Evolutionary conservation across 92 coral and sea anemone species (phyloP).

Genomic region (Epizoanthus stellaris): DNA sequence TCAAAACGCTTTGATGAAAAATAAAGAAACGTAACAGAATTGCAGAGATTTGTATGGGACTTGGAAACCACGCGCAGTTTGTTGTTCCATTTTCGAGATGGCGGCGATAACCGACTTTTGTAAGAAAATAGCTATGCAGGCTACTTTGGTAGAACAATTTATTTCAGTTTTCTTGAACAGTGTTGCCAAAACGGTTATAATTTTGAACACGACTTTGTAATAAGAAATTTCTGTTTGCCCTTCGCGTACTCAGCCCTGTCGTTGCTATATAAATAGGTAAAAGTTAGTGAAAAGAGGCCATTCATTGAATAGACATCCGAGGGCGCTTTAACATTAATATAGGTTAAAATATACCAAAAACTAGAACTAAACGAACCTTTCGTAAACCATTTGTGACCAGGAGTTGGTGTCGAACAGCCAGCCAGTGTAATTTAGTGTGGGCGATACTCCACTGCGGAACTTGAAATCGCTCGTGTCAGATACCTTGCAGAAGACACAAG

Average conservation of each 20-base stretch:
- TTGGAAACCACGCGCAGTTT: too few relatives aligned
- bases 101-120: too few relatives aligned
- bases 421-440: conserved; percentile 96
- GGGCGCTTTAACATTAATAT: neutral
- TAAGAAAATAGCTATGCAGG: too few relatives aligned
- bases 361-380: conserved; percentile 66
- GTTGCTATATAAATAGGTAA: neutral
- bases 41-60: too few relatives aligned
- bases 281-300: neutral
- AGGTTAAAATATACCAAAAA: too few relatives aligned
- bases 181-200: too few relatives aligned
- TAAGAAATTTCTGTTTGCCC: too few relatives aligned
- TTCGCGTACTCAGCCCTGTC: neutral
- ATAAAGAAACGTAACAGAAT: too few relatives aligned
- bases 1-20: too few relatives aligned
- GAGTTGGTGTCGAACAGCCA: conserved; percentile 99
- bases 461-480: conserved; percentile 87
- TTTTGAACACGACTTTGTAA: neutral
- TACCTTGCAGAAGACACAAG: conserved; percentile 16
- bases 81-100: too few relatives aligned
- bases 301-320: neutral
- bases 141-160: too few relatives aligned
- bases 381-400: conserved; percentile 99
- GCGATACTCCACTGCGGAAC: conserved; percentile 97
- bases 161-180: too few relatives aligned